Percentiles rank a stretch among this genome's conserved stretches.
phyloP scores from a whole-genome alignment of 2,888 invertebrate species.

The Rotaria macrura region DNA sequence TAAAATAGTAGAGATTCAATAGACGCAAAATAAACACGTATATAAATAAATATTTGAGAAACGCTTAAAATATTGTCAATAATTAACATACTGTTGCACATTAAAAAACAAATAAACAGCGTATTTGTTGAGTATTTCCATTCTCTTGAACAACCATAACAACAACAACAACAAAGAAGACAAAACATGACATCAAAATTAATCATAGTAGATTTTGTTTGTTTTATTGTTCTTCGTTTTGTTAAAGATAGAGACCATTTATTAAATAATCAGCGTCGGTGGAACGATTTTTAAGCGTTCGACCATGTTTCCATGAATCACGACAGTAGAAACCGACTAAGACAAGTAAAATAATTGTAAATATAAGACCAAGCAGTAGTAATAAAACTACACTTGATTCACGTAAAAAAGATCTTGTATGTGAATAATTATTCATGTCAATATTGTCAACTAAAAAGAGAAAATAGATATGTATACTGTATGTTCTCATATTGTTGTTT shows the following conservation, averaged over 20 bases:
- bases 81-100: neutral
- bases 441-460: neutral
- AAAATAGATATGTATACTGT: no score
- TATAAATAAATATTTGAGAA: neutral
- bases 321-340: neutral
- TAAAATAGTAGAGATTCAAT: neutral
- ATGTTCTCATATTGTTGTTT: no score
- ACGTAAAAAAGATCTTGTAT: neutral
- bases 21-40: neutral
- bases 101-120: neutral
- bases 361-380: neutral
- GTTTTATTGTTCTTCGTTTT: neutral
- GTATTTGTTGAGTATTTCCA: neutral
- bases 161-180: neutral
- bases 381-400: constrained; percentile 7
- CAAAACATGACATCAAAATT: no score
- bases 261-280: constrained; percentile 10
- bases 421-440: neutral
- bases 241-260: neutral
- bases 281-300: neutral
- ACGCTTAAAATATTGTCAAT: neutral
- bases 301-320: constrained; percentile 14
- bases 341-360: neutral
- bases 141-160: neutral
- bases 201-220: no score